phyloP scores from a whole-genome alignment of 2,888 invertebrate species.

The Acanthoscelides obtectus region DNA sequence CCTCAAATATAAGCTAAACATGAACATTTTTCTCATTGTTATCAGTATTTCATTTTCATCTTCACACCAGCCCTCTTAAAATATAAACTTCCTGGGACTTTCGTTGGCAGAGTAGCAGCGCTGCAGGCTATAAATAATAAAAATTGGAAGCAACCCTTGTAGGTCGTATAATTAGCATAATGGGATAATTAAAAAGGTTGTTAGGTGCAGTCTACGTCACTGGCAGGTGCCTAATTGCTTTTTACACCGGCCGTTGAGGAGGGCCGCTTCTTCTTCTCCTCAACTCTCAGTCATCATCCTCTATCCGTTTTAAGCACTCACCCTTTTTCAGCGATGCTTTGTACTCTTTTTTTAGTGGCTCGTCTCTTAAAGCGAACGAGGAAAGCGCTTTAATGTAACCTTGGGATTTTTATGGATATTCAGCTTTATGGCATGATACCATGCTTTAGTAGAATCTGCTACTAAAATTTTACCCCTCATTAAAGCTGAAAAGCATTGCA shows the following conservation, averaged over 20 bases:
- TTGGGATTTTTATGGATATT: background rate
- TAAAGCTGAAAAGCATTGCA: background rate
- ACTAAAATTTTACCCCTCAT: background rate
- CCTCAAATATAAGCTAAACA: too few species aligned
- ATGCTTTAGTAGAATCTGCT: background rate
- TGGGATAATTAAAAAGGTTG: conserved; percentile 38
- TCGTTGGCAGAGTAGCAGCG: background rate
- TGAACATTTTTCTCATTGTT: background rate
- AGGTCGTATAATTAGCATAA: conserved; percentile 40
- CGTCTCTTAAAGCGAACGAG: background rate
- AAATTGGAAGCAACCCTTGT: conserved; percentile 36
- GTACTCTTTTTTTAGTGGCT: background rate
- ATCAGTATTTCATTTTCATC: background rate
- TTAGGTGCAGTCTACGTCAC: conserved; percentile 36
- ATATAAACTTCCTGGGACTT: background rate
- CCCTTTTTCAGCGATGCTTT: background rate
- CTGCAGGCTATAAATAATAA: conserved; percentile 30
- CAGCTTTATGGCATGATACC: background rate
- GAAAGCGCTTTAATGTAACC: background rate
- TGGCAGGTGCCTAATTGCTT: conserved; percentile 35
- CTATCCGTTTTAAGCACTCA: background rate
- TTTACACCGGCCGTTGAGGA: conserved; percentile 19
- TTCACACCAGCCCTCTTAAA: background rate
- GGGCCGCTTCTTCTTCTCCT: background rate
- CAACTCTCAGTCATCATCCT: background rate